Percentiles rank a stretch among this genome's conserved stretches.
phyloP scores from a whole-genome alignment of 2,113 vertebrate genomes.

The Clarias batrachus region DNA sequence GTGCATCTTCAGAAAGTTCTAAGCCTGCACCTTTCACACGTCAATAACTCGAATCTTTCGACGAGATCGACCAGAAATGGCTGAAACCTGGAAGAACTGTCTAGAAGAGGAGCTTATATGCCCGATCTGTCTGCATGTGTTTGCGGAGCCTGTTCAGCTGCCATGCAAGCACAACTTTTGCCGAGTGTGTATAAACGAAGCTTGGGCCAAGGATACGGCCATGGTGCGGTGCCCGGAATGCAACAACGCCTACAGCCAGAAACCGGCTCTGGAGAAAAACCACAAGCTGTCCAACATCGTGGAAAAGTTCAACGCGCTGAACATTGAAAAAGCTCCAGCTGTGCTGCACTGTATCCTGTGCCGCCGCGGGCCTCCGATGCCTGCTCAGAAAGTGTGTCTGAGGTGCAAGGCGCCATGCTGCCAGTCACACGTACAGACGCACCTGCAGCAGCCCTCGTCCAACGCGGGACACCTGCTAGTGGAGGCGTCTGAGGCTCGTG shows the following conservation, averaged over 20 bases:
- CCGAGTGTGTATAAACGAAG: slow-evolving; percentile 93
- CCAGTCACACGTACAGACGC: slow-evolving; percentile 93
- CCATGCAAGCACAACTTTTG: slow-evolving; percentile 99
- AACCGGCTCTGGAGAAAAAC: slow-evolving; percentile 94
- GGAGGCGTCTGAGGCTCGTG: slow-evolving; percentile 89
- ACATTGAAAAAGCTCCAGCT: slow-evolving; percentile 84
- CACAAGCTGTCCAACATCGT: slow-evolving; percentile 97
- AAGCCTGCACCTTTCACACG: not conserved
- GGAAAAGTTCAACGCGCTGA: slow-evolving; percentile 93
- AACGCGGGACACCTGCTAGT: slow-evolving; percentile 95
- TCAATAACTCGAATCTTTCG: not conserved
- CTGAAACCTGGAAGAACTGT: slow-evolving; percentile 96
- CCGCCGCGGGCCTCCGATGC: slow-evolving; percentile 88
- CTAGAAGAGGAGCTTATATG: slow-evolving; percentile 98
- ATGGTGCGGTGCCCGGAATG: slow-evolving; percentile 94
- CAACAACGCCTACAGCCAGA: slow-evolving; percentile 95
- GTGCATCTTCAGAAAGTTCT: slow-evolving; percentile 4
- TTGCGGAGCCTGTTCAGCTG: slow-evolving; percentile 93
- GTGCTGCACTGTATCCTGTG: slow-evolving; percentile 92
- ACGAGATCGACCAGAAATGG: slow-evolving; percentile 71
- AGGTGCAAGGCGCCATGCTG: slow-evolving; percentile 97
- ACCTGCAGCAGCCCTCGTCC: slow-evolving; percentile 94
- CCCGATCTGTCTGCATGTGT: slow-evolving; percentile 95
- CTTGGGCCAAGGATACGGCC: slow-evolving; percentile 89
- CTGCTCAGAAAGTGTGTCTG: slow-evolving; percentile 93